phyloP scores from a whole-genome alignment of 2,888 invertebrate genomes.

The Punctoribates punctum region DNA sequence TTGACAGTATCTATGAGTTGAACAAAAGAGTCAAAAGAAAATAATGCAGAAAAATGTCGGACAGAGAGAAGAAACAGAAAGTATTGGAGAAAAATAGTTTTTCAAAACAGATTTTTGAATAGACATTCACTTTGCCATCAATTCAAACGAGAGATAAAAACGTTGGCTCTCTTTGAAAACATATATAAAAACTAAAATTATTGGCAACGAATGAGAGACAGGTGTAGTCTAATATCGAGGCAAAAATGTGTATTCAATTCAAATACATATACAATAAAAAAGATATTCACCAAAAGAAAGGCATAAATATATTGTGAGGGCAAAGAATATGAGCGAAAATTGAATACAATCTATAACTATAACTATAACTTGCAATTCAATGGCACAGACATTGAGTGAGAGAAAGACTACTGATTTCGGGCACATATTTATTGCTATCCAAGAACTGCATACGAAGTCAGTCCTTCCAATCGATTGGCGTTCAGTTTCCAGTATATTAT shows the following conservation, averaged over 20 bases:
- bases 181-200: conserved; percentile 25
- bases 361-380: conserved; percentile 14
- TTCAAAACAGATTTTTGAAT: conserved; percentile 11
- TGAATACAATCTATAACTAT: conserved; percentile 25
- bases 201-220: conserved; percentile 27
- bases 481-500: background rate
- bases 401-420: conserved; percentile 24
- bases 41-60: background rate
- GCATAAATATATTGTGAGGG: conserved; percentile 29
- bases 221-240: conserved; percentile 27
- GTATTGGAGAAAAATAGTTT: background rate
- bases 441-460: background rate
- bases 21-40: conserved; percentile 11
- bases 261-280: conserved; percentile 12
- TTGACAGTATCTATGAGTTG: conserved; percentile 35
- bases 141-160: conserved; percentile 28
- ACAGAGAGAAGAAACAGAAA: background rate
- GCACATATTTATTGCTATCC: conserved; percentile 6
- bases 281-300: background rate
- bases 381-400: background rate
- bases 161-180: conserved; percentile 25
- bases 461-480: conserved; percentile 34
- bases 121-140: conserved; percentile 24
- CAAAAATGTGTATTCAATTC: background rate
- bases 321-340: background rate